Evolutionary conservation across 2,888 invertebrate genomes (phyloP).

Genomic region (Eucera pruinosa): DNA sequence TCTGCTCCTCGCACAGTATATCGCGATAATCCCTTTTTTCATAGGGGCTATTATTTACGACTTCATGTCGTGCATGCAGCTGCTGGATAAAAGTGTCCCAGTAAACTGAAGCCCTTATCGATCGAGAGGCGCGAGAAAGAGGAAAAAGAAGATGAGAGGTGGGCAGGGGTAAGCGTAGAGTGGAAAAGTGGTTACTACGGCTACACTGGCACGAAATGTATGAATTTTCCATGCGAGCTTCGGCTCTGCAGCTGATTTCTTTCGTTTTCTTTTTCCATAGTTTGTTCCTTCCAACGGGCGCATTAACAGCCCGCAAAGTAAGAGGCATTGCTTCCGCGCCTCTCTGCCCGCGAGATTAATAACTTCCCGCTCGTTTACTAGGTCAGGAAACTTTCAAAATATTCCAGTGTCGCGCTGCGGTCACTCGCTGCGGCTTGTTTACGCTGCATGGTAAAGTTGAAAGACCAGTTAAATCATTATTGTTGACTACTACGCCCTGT

Average conservation of each 20-base stretch:
- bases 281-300: constrained; percentile 28
- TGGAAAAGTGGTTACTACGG: constrained; percentile 52
- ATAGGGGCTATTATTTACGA: constrained; percentile 57
- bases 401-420: constrained; percentile 7
- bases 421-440: constrained; percentile 3
- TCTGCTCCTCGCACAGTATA: constrained; percentile 27
- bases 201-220: constrained; percentile 61
- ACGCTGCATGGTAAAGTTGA: neutral
- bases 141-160: constrained; percentile 30
- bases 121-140: constrained; percentile 41
- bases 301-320: constrained; percentile 60
- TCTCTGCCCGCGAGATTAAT: constrained; percentile 61
- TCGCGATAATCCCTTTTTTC: constrained; percentile 38
- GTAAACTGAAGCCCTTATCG: constrained; percentile 65
- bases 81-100: constrained; percentile 60
- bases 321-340: constrained; percentile 62
- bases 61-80: constrained; percentile 55
- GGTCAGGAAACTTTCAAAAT: constrained; percentile 51
- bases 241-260: constrained; percentile 48
- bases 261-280: constrained; percentile 35
- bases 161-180: constrained; percentile 15
- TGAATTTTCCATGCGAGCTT: constrained; percentile 67
- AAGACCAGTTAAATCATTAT: neutral
- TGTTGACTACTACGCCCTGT: neutral
- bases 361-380: constrained; percentile 61